Conservation (phyloP, 2,797 vertebrate genomes). For the Orestias chungarensis region DNA sequence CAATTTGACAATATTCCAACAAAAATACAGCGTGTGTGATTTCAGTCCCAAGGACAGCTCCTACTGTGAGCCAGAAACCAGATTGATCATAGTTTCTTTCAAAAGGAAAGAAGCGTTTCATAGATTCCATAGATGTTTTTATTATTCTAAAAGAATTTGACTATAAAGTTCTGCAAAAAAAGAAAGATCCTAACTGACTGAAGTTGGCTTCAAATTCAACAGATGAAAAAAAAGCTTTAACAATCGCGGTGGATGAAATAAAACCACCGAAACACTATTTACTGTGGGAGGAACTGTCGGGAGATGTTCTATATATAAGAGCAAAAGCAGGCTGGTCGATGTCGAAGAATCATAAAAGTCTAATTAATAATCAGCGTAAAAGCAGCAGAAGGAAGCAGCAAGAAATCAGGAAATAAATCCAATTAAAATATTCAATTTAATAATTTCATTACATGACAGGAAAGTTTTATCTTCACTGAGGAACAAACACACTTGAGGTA, state of each 20-base stretch:
- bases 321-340: background rate
- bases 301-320: background rate
- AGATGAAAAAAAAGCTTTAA: background rate
- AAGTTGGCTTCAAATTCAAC: background rate
- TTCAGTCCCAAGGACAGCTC: slow-evolving; percentile 52
- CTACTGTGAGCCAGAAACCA: background rate
- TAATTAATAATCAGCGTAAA: too few relatives aligned
- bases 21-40: background rate
- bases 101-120: background rate
- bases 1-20: too few relatives aligned
- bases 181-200: background rate
- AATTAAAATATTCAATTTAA: background rate
- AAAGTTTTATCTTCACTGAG: background rate
- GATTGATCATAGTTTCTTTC: background rate
- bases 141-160: background rate
- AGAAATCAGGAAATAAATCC: background rate
- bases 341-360: background rate
- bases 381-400: too few relatives aligned
- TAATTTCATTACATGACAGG: background rate
- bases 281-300: background rate
- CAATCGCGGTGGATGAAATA: background rate
- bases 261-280: background rate
- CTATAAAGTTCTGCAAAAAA: background rate
- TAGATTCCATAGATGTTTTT: too few relatives aligned
- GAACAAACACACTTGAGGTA: too few relatives aligned